These are phyloP conservation scores for Catamblyrhynchus diadema DNA, from an alignment of 2,797 vertebrate species.

Conservation along the genomic window DNA sequence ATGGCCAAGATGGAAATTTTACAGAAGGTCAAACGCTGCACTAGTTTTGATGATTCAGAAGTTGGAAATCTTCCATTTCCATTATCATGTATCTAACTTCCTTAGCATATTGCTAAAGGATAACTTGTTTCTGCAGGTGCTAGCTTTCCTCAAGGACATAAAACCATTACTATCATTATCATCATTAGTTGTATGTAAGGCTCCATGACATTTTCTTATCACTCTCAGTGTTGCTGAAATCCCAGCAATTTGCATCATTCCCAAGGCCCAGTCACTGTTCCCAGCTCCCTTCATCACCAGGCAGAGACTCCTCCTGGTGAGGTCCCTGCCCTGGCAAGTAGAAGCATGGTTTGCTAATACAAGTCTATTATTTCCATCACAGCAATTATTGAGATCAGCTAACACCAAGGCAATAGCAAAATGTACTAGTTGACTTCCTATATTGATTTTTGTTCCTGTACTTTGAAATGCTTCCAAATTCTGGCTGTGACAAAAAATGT, in stretches of 20 bases:
- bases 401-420: not conserved
- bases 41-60: not conserved
- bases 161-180: not conserved
- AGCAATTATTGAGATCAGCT: not conserved
- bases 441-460: constrained; percentile 6
- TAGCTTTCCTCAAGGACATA: not conserved
- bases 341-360: not conserved
- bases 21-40: not conserved
- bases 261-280: not conserved
- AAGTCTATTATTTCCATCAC: not conserved
- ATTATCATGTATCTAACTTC: not conserved
- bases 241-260: not conserved
- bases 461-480: constrained; percentile 29
- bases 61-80: not conserved
- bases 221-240: not conserved
- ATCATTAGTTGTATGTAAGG: not conserved
- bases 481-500: not conserved
- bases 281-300: not conserved
- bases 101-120: not conserved
- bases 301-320: not conserved
- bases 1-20: not conserved
- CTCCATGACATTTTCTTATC: not conserved
- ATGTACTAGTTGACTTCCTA: not conserved
- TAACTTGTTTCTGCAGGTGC: not conserved
- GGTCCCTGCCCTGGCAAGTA: not conserved